These are phyloP conservation scores for Fulmarus glacialis DNA, from an alignment of 2,113 vertebrate species.

Conservation along the genomic window DNA sequence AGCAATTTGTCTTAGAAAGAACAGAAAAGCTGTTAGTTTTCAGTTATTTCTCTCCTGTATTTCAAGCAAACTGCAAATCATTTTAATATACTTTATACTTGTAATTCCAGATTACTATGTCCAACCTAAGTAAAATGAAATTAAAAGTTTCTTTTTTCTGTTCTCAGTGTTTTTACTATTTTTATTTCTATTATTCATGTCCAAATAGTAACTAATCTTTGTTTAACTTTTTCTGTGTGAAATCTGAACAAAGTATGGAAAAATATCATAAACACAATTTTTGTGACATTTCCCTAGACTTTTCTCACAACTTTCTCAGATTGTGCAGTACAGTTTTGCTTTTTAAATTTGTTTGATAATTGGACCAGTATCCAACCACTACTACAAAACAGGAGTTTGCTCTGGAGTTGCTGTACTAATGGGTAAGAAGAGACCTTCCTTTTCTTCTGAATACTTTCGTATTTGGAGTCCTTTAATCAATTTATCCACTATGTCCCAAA, in stretches of 20 bases:
- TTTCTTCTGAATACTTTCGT: not conserved
- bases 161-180: constrained; percentile 23
- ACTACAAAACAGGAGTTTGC: not conserved
- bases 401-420: not conserved
- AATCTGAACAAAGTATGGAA: constrained; percentile 28
- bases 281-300: not conserved
- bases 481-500: not conserved
- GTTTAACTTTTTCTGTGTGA: constrained; percentile 35
- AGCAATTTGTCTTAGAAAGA: not conserved
- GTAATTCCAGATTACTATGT: not conserved
- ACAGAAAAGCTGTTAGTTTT: not conserved
- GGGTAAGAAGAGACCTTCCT: not conserved
- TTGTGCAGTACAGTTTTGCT: not conserved
- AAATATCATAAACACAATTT: not conserved
- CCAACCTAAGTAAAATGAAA: constrained; percentile 45
- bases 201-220: constrained; percentile 59
- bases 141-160: not conserved
- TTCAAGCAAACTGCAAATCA: not conserved
- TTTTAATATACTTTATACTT: not conserved
- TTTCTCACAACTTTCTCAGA: not conserved
- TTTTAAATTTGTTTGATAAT: not conserved
- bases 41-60: not conserved
- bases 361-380: not conserved
- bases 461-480: not conserved
- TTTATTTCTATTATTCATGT: constrained; percentile 53